Evolutionary conservation across 2,113 vertebrate species (phyloP), one percentile per base, ranked within the genome.

Genomic region (Mobula hypostoma): DNA sequence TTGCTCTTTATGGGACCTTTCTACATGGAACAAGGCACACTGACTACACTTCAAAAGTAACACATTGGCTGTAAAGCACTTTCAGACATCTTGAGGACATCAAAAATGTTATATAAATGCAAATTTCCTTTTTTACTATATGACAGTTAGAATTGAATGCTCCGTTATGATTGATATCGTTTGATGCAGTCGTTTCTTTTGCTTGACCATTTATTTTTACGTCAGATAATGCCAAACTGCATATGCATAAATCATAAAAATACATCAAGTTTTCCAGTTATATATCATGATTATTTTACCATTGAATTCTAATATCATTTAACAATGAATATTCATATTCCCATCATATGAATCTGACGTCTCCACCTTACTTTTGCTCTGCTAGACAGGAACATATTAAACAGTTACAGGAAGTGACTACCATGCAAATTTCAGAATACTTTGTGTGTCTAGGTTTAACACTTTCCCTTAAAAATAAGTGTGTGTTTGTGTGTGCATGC

Each of bases 91-190:
- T 90, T 90, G 85, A 90, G 85, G 61, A 68, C 85, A 90, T 90
- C 85, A 90, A 32, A 90, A 66, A 90, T n/a, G 24, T 63, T 90
- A 90, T 90, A 90, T 90, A 90, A 90, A 90, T 90, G 85, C 85
- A 90, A 90, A 90, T 90, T 66, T 74, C 17, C 29, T 90, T 90
- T 90, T n/a, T 19, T 19, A n/a, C 61, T 90, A 15, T 90, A 90
- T 90, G 61, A 32, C 63, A 68, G 61, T 90, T 90, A 32, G 85
- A 90, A 90, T 90, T 66, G 61, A 90, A 90, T 90, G 85, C 61
- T 90, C 58, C 66, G 61, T 90, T 63, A 90, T 90, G 85, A 90
- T 90, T 90, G 85, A 68, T 90, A 90, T 90, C 61, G 40, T 90
- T 90, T 90, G 85, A 90, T 68, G 85, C 32, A 29, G 85, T 68